Conservation (phyloP, 2,113 vertebrate species). For the Thinocorus orbignyianus region DNA sequence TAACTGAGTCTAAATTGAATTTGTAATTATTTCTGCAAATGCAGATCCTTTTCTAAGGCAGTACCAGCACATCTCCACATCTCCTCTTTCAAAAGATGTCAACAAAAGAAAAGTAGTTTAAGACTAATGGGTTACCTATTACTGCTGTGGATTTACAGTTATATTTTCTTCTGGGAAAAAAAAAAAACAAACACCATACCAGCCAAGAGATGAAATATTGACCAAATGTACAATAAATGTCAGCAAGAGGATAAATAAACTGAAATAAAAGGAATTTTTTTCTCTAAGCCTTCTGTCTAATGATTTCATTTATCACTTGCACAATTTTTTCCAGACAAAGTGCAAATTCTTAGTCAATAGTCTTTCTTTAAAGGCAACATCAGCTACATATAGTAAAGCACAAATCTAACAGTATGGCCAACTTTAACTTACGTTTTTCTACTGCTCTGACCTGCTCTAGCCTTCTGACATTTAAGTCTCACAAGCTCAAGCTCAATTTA, state of each 20-base stretch:
- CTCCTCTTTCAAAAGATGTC: neutral
- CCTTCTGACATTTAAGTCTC: slow-evolving; percentile 3
- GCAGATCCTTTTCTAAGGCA: neutral
- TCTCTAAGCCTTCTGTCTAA: neutral
- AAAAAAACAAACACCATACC: neutral
- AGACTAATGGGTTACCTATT: neutral
- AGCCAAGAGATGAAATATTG: neutral
- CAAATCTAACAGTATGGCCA: neutral
- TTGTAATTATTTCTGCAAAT: neutral
- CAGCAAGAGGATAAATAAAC: neutral
- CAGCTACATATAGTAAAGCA: neutral
- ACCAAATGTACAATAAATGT: neutral
- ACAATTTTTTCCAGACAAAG: neutral
- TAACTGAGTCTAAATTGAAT: neutral
- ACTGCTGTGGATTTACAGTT: neutral
- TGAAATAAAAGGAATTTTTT: neutral
- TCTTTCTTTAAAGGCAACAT: neutral
- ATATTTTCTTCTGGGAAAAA: neutral
- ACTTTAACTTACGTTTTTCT: neutral
- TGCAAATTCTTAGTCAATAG: neutral
- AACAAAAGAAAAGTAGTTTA: neutral
- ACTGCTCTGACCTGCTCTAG: neutral
- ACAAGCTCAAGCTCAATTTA: slow-evolving; percentile 1
- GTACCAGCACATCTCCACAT: neutral
- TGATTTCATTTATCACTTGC: neutral